Conservation (phyloP, 1,140 invertebrate species). For the Tetramorium parvispinum region DNA sequence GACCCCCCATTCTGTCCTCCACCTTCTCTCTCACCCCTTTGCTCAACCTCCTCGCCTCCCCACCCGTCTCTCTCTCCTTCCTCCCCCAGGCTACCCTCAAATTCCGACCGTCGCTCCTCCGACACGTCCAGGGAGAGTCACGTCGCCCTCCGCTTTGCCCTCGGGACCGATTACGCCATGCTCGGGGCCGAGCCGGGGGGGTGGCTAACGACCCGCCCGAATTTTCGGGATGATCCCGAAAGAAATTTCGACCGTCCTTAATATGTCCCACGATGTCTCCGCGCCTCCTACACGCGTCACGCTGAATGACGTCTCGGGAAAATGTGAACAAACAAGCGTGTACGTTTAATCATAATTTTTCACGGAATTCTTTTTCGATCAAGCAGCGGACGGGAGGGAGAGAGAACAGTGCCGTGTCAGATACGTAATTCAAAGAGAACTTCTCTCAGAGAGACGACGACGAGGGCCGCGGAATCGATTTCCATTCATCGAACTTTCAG, state of each 20-base stretch:
- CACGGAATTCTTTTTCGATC: neutral
- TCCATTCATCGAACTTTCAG: slow-evolving; percentile 7
- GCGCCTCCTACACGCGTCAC: too few relatives aligned
- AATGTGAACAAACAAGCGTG: neutral
- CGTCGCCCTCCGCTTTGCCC: neutral
- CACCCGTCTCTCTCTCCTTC: slow-evolving; percentile 61
- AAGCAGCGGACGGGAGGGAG: neutral
- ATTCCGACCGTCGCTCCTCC: slow-evolving; percentile 69
- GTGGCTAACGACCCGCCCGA: neutral
- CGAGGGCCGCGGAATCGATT: neutral
- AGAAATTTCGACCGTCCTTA: neutral
- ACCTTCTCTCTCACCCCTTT: slow-evolving; percentile 58
- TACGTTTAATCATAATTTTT: slow-evolving; percentile 10
- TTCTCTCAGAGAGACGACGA: neutral
- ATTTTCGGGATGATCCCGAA: neutral
- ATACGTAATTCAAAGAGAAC: neutral
- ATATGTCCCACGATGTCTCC: neutral
- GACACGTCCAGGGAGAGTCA: slow-evolving; percentile 32
- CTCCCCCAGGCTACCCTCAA: slow-evolving; percentile 76
- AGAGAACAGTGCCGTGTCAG: too few relatives aligned
- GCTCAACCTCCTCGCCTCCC: neutral
- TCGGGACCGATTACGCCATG: neutral
- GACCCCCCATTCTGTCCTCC: slow-evolving; percentile 60
- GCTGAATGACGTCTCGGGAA: neutral
- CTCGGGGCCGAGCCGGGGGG: neutral